These are phyloP conservation scores for Apus apus DNA, from an alignment of 2,113 vertebrate genomes.

Conservation along the genomic window DNA sequence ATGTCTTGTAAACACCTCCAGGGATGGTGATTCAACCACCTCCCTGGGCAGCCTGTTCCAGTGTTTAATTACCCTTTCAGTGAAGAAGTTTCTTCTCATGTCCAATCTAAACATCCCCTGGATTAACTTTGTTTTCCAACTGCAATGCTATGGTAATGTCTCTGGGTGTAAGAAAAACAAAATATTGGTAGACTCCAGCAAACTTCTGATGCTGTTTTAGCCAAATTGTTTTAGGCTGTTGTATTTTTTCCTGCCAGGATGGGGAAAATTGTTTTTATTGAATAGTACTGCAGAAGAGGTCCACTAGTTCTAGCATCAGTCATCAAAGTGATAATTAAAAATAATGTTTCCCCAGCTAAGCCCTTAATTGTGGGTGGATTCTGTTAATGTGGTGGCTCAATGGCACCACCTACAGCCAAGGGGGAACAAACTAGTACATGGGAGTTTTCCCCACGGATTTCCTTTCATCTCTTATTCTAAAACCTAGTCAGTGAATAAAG, in stretches of 20 bases:
- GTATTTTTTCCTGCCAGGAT: not conserved
- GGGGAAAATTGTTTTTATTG: not conserved
- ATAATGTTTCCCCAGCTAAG: not conserved
- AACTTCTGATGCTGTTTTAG: not conserved
- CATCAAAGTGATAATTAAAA: not conserved
- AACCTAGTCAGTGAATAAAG: not conserved
- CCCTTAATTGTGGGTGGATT: not conserved
- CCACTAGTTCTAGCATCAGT: not conserved
- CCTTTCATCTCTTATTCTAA: not conserved
- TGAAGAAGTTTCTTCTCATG: too few species aligned
- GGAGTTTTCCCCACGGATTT: not conserved
- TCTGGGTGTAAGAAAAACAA: not conserved
- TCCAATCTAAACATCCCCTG: too few species aligned
- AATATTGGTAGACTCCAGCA: not conserved
- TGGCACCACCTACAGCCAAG: slow-evolving; percentile 68
- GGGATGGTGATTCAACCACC: too few species aligned
- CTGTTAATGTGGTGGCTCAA: slow-evolving; percentile 5
- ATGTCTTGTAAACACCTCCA: too few species aligned
- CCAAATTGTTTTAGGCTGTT: not conserved
- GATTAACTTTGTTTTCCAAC: not conserved
- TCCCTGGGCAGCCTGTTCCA: too few species aligned
- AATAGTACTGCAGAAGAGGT: not conserved
- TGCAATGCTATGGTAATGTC: not conserved
- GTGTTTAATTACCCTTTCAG: too few species aligned
- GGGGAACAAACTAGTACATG: not conserved